phyloP scores from a whole-genome alignment of 2,888 invertebrate species.

The Trachelus troglodyta region DNA sequence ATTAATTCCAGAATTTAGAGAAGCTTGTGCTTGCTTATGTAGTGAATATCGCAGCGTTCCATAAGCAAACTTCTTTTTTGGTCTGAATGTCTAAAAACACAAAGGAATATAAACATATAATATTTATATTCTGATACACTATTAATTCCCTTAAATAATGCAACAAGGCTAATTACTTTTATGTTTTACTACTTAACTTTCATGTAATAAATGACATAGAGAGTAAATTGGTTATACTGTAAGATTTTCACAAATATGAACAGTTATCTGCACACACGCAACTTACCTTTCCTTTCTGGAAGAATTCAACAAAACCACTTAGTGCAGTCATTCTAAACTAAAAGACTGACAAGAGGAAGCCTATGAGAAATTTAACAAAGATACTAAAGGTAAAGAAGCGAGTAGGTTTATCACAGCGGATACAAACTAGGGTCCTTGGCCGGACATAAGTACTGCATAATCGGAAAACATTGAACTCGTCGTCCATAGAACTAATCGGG shows the following conservation, averaged over 20 bases:
- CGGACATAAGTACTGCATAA: background rate
- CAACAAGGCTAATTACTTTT: background rate
- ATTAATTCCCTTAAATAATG: background rate
- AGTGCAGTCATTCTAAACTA: constrained; percentile 70
- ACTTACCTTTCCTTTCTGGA: constrained; percentile 81
- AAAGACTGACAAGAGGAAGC: background rate
- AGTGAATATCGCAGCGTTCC: constrained; percentile 89
- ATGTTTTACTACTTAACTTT: background rate
- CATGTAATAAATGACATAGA: background rate
- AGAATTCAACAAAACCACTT: constrained; percentile 80
- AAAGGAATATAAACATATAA: background rate
- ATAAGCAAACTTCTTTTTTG: constrained; percentile 87
- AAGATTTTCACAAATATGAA: background rate
- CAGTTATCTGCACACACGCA: background rate
- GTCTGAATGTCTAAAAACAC: constrained; percentile 82
- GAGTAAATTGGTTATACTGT: background rate
- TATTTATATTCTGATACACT: background rate
- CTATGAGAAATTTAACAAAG: background rate
- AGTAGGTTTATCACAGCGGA: background rate
- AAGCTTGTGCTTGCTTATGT: constrained; percentile 92
- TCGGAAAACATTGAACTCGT: background rate
- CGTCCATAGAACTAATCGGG: background rate
- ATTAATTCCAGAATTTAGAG: constrained; percentile 89
- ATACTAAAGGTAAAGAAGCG: background rate
- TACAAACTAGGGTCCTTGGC: background rate